phyloP scores from a whole-genome alignment of 2,797 vertebrate species.

The Aldrovandia affinis region DNA sequence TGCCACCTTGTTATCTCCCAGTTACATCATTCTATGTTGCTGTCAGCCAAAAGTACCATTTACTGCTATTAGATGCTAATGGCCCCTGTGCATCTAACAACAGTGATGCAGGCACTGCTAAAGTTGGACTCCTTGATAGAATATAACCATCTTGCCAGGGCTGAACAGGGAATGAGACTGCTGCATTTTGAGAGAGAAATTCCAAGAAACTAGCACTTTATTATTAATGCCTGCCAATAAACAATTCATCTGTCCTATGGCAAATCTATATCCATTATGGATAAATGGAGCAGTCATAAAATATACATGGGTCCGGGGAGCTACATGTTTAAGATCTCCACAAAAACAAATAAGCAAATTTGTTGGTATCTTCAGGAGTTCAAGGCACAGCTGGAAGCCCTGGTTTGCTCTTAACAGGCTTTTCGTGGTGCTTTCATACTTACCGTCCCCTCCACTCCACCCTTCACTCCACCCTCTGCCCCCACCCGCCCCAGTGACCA shows the following conservation, averaged over 20 bases:
- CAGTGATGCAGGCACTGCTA: constrained; percentile 55
- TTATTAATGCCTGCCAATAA: constrained; percentile 64
- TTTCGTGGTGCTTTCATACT: constrained; percentile 52
- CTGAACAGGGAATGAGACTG: constrained; percentile 22
- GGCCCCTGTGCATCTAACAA: constrained; percentile 40
- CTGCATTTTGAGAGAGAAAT: constrained; percentile 52
- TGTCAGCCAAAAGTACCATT: constrained; percentile 71
- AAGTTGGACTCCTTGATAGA: constrained; percentile 16
- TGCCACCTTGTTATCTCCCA: not conserved
- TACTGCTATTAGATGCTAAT: constrained; percentile 60
- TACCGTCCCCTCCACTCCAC: constrained; percentile 37
- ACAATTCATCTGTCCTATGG: constrained; percentile 64
- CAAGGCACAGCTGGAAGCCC: constrained; percentile 44
- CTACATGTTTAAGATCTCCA: constrained; percentile 49
- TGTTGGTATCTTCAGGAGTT: constrained; percentile 48
- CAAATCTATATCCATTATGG: constrained; percentile 64
- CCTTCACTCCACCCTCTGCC: constrained; percentile 30
- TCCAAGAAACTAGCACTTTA: constrained; percentile 55
- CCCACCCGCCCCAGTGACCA: not conserved
- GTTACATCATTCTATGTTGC: constrained; percentile 1
- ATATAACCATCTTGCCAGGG: not conserved
- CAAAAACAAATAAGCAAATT: constrained; percentile 49
- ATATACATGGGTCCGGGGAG: constrained; percentile 45
- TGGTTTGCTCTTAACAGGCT: constrained; percentile 45
- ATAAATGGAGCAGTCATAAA: constrained; percentile 49